These are phyloP conservation scores for Rhynchotus rufescens DNA, from an alignment of 2,797 vertebrate species.

Conservation along the genomic window DNA sequence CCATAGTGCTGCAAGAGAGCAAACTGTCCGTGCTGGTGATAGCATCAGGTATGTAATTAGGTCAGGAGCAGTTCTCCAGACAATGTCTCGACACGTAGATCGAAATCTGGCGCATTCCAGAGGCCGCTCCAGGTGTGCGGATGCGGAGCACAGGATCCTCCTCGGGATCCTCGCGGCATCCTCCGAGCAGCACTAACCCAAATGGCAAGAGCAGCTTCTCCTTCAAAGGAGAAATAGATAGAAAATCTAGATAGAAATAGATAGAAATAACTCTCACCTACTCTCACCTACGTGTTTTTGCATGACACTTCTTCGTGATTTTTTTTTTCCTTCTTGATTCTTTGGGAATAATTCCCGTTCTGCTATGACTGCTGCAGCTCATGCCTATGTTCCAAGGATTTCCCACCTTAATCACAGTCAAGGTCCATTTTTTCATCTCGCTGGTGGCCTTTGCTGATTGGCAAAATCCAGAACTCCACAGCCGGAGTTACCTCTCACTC, in stretches of 20 bases:
- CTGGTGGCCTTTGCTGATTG: background rate
- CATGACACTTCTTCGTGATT: background rate
- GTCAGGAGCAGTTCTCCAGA: slow-evolving; percentile 38
- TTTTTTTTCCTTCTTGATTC: background rate
- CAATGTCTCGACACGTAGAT: background rate
- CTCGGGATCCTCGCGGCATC: background rate
- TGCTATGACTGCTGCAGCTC: background rate
- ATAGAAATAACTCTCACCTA: background rate
- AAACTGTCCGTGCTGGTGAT: background rate
- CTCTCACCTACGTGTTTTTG: background rate
- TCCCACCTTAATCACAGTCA: background rate
- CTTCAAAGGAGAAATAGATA: no score
- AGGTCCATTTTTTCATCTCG: background rate
- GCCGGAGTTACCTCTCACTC: background rate
- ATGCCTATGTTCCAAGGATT: background rate
- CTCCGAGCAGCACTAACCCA: background rate
- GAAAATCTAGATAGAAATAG: no score
- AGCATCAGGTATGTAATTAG: slow-evolving; percentile 27
- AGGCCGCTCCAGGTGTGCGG: slow-evolving; percentile 38
- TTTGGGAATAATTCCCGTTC: background rate
- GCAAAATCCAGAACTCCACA: background rate
- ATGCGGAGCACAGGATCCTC: background rate
- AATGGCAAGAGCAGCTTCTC: background rate
- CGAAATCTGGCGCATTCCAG: slow-evolving; percentile 34
- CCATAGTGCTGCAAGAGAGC: background rate